These are phyloP conservation scores for Bambusicola thoracicus DNA, from an alignment of 2,113 vertebrate species.

Conservation along the genomic window DNA sequence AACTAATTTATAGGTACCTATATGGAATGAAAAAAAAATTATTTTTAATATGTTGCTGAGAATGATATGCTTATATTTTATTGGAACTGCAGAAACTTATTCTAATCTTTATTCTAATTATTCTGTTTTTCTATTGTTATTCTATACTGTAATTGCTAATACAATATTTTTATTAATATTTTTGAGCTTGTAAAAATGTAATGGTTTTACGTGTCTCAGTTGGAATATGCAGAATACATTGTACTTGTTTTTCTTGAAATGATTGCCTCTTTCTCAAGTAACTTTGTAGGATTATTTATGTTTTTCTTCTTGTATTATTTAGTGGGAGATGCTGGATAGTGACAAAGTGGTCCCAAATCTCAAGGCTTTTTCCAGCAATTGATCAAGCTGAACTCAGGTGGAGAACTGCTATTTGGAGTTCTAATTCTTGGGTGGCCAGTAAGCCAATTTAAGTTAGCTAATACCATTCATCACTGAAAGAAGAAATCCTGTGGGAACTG, in stretches of 20 bases:
- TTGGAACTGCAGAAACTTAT: background rate
- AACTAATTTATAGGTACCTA: background rate
- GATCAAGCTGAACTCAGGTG: conserved; percentile 22
- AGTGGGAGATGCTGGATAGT: background rate
- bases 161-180: background rate
- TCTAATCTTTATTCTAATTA: background rate
- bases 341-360: background rate
- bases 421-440: conserved; percentile 1
- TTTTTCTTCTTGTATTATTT: background rate
- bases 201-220: background rate
- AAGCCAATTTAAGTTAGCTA: background rate
- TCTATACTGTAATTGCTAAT: background rate
- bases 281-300: background rate
- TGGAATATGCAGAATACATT: background rate
- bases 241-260: background rate
- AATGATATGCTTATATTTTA: background rate
- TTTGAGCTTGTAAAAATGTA: background rate
- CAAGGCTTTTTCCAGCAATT: conserved; percentile 10
- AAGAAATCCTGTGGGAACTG: background rate
- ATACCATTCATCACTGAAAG: background rate
- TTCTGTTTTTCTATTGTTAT: background rate
- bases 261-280: background rate
- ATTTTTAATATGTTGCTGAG: background rate
- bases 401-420: conserved; percentile 2
- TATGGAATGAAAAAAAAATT: background rate